Base-by-base conservation (phyloP, 2,888 invertebrate genomes). In the Halictus ligatus region DNA sequence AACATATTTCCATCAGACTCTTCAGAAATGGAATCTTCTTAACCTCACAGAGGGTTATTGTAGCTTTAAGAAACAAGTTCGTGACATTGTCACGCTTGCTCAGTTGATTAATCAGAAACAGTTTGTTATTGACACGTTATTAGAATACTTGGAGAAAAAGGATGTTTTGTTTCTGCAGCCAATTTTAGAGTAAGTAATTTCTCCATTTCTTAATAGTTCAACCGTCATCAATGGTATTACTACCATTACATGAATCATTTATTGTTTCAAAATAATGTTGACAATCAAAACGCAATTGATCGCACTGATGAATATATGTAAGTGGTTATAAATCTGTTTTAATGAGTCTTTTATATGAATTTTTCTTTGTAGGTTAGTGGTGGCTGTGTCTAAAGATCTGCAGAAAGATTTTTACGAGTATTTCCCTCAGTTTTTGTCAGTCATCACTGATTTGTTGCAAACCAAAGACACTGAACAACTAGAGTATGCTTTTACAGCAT, bases 21-120 rank as follows among this genome's bases (percentile, higher is more conserved):
- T 99, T 40, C 97, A 97, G 88, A 99, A 99, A 96, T 99, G 99
- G 99, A 97, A 97, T 93, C 98, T 97, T 3, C 96, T 99, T 40
- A 99, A 99, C 95, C 96, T 98, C 87, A 98, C 98, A 0, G 97
- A 98, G 91, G 97, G 97, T 93, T 99, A 97, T 95, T 96, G 97
- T 74, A 96, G 96, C 78, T 98, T 99, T 92, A 96, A 97, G 87
- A 97, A 97, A 89, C 97, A 98, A 93, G 97, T 98, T 5, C 96
- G 97, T 85, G 96, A 97, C 67, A 97, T 98, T 88, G 96, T 98
- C 2, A 98, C 98, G 1, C 96, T 99, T 81, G 97, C 98, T 0
- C 99, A 99, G 94, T 95, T 99, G 71, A 94, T 99, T 54, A 97
- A 98, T 91, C 96, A 97, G 83, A 98, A 98, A 95, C 97, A 98